These are phyloP conservation scores for Coranthus polyacanthus DNA, from an alignment of 2,797 vertebrate species.

Conservation along the genomic window DNA sequence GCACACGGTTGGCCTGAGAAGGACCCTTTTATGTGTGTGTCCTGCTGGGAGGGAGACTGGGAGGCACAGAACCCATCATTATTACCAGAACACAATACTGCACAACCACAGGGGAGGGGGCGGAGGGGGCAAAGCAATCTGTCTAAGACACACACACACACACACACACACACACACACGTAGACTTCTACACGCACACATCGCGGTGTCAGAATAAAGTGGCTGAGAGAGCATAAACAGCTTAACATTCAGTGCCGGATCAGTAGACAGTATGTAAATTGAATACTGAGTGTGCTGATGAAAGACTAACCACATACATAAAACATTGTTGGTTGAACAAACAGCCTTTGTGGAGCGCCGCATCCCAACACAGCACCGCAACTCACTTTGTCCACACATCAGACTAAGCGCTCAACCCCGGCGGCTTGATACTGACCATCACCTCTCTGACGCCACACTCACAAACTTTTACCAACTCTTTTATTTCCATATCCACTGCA, in stretches of 20 bases:
- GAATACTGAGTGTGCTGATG: slow-evolving; percentile 76
- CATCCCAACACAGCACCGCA: slow-evolving; percentile 26
- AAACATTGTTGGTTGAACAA: slow-evolving; percentile 71
- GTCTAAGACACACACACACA: slow-evolving; percentile 53
- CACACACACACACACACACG: slow-evolving; percentile 52
- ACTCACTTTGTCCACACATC: slow-evolving; percentile 34
- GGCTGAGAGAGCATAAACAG: slow-evolving; percentile 76
- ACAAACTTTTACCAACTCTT: slow-evolving; percentile 7
- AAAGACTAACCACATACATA: slow-evolving; percentile 76
- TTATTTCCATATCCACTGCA: background rate
- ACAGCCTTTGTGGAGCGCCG: slow-evolving; percentile 58
- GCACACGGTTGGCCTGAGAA: slow-evolving; percentile 50
- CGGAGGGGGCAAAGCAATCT: slow-evolving; percentile 71
- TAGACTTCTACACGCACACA: slow-evolving; percentile 46
- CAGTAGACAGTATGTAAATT: slow-evolving; percentile 78
- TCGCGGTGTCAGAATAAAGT: slow-evolving; percentile 67
- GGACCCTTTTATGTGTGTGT: slow-evolving; percentile 72
- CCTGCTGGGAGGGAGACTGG: slow-evolving; percentile 75
- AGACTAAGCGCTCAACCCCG: background rate
- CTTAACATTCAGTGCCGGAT: slow-evolving; percentile 76
- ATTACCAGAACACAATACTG: slow-evolving; percentile 80
- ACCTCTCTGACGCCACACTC: background rate
- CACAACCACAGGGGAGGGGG: slow-evolving; percentile 66
- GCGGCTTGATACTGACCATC: slow-evolving; percentile 11
- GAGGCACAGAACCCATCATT: slow-evolving; percentile 78